phyloP scores from a whole-genome alignment of 2,797 vertebrate species.

The Takifugu ocellatus region DNA sequence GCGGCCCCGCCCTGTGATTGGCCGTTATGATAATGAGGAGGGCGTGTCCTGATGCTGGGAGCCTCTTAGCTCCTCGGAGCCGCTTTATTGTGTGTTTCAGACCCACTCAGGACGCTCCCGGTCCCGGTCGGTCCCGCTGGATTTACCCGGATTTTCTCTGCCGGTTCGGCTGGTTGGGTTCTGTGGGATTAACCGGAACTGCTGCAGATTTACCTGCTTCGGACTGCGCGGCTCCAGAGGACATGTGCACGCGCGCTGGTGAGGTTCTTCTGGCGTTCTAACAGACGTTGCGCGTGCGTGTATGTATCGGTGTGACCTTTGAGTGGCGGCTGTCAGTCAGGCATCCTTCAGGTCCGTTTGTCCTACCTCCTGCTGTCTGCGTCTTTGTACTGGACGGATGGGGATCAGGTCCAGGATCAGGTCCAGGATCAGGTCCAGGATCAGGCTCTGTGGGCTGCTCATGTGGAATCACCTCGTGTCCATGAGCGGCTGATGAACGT shows the following conservation, averaged over 20 bases:
- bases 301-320: too few relatives aligned
- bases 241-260: neutral
- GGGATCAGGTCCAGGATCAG: too few relatives aligned
- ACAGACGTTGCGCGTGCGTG: neutral
- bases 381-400: too few relatives aligned
- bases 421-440: too few relatives aligned
- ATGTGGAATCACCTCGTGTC: too few relatives aligned
- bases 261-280: neutral
- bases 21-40: constrained; percentile 43
- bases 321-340: too few relatives aligned
- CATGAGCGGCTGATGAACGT: too few relatives aligned
- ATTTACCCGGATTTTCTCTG: too few relatives aligned
- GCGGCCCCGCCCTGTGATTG: constrained; percentile 28
- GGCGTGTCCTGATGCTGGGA: constrained; percentile 24
- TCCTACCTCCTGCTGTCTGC: too few relatives aligned
- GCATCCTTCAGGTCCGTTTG: too few relatives aligned
- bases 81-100: constrained; percentile 42
- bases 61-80: constrained; percentile 8
- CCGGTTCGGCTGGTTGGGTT: neutral
- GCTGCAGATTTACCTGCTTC: neutral
- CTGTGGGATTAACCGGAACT: neutral
- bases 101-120: neutral
- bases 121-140: neutral
- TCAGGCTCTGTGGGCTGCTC: too few relatives aligned
- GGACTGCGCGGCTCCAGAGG: neutral